Conservation (phyloP, 2,113 vertebrate genomes). For the Ovis aries region DNA sequence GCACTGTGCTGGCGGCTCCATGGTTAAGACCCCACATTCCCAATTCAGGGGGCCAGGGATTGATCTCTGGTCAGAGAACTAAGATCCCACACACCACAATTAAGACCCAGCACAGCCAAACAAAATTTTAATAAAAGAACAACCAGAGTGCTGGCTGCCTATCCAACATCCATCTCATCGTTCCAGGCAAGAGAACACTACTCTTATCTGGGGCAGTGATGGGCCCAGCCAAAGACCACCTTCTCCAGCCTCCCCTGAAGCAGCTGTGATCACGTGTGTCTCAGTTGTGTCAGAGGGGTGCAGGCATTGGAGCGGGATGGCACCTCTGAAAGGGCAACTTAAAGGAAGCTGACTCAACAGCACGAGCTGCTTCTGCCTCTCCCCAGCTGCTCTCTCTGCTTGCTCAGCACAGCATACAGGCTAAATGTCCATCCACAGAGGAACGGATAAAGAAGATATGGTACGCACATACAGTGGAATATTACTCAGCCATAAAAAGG, state of each 20-base stretch:
- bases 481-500: not conserved
- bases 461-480: not conserved
- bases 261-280: not conserved
- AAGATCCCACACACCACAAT: accelerated
- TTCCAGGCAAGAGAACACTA: not conserved
- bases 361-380: not conserved
- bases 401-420: not conserved
- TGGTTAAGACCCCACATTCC: not conserved
- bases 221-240: not conserved
- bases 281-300: not conserved
- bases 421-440: not conserved
- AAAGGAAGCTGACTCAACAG: not conserved
- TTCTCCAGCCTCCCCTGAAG: not conserved
- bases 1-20: not conserved
- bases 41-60: not conserved
- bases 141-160: not conserved
- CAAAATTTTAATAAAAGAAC: not conserved
- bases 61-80: not conserved
- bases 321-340: not conserved
- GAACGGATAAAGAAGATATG: not conserved
- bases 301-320: accelerated
- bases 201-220: not conserved
- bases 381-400: not conserved
- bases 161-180: too few relatives aligned
- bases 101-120: not conserved